phyloP scores from a whole-genome alignment of 2,113 vertebrate species.

The Lepisosteus osseus region DNA sequence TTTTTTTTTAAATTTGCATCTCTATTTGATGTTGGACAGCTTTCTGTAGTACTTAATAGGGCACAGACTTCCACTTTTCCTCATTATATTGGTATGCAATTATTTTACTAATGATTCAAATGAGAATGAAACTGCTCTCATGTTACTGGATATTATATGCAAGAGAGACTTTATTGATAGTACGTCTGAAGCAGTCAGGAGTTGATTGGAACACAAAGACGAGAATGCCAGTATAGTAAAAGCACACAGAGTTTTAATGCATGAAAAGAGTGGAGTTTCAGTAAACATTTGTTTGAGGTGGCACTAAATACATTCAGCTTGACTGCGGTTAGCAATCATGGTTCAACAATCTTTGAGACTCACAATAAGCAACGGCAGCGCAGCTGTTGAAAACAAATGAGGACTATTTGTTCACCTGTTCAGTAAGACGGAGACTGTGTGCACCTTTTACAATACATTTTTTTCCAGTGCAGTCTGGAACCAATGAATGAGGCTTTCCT shows the following conservation, averaged over 20 bases:
- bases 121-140: no score
- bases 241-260: constrained; percentile 75
- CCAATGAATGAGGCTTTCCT: constrained; percentile 36
- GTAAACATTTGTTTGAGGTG: constrained; percentile 69
- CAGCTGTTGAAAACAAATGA: constrained; percentile 43
- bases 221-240: constrained; percentile 39
- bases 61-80: background rate
- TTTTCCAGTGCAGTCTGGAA: constrained; percentile 55
- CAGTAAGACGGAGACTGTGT: constrained; percentile 60
- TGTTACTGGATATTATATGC: no score
- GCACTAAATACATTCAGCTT: constrained; percentile 75
- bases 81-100: no score
- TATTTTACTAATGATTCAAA: no score
- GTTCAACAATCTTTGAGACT: constrained; percentile 60
- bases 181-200: no score
- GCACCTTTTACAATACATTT: constrained; percentile 63
- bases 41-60: background rate
- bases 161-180: no score
- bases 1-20: background rate
- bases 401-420: constrained; percentile 54
- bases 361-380: constrained; percentile 47
- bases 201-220: constrained; percentile 5
- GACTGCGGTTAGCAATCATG: constrained; percentile 61
- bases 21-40: background rate
- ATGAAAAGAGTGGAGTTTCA: constrained; percentile 69